phyloP scores from a whole-genome alignment of 2,113 vertebrate genomes.

The Amblyopsis rosae region DNA sequence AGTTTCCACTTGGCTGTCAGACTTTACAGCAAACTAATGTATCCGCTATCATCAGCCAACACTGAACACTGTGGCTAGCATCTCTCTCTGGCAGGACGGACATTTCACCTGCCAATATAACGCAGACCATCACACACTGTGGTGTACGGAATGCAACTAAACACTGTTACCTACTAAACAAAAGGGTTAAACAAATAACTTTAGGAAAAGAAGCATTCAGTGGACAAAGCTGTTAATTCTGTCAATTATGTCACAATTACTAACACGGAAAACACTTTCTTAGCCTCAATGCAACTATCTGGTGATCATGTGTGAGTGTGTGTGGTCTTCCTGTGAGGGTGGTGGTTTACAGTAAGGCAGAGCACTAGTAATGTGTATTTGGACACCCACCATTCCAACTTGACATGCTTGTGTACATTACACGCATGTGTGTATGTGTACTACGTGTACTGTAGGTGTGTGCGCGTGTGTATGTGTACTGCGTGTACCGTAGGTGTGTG shows the following conservation, averaged over 20 bases:
- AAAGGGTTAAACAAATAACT: too few relatives aligned
- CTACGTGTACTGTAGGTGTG: not conserved
- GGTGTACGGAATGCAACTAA: too few relatives aligned
- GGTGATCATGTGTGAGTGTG: not conserved
- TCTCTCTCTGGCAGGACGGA: not conserved
- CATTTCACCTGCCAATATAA: too few relatives aligned
- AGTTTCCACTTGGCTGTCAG: not conserved
- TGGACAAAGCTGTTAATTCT: too few relatives aligned
- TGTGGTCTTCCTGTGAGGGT: constrained; percentile 34
- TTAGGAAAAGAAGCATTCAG: too few relatives aligned
- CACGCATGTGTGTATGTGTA: not conserved
- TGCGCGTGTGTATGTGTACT: not conserved
- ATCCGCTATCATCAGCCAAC: not conserved
- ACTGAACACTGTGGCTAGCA: not conserved
- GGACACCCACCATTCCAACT: constrained; percentile 30
- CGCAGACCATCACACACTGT: too few relatives aligned
- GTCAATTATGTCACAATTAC: too few relatives aligned
- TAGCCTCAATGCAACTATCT: too few relatives aligned
- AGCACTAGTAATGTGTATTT: constrained; percentile 23
- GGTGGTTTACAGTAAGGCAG: constrained; percentile 18
- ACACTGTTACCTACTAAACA: too few relatives aligned
- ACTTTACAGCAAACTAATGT: not conserved
- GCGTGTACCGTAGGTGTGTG: constrained; percentile 1
- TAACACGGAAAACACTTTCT: too few relatives aligned
- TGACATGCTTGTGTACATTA: constrained; percentile 36